These are phyloP conservation scores for Caenorhabditis brenneri DNA, from an alignment of 1,140 invertebrate species.

Conservation along the genomic window DNA sequence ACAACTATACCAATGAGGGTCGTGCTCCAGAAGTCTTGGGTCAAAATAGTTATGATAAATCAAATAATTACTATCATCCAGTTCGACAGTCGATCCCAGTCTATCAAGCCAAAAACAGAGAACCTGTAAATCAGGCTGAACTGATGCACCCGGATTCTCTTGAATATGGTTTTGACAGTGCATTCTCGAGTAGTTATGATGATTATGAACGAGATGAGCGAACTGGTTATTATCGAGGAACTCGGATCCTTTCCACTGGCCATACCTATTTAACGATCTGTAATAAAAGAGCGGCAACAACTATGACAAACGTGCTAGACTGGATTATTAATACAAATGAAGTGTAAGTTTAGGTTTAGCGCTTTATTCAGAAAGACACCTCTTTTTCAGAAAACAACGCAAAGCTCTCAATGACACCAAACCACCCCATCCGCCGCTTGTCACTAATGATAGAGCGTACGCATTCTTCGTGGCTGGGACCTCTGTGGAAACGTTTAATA, in stretches of 20 bases:
- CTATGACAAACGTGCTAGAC: background rate
- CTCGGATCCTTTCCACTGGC: background rate
- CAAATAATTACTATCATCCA: too few species aligned
- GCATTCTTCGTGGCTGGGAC: conserved; percentile 22
- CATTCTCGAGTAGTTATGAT: background rate
- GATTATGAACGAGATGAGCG: background rate
- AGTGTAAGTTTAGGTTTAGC: background rate
- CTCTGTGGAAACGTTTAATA: background rate
- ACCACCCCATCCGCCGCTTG: conserved; percentile 17
- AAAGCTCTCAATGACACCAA: background rate
- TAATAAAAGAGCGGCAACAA: background rate
- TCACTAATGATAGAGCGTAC: conserved; percentile 21
- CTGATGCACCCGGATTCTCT: too few species aligned
- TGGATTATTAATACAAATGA: background rate
- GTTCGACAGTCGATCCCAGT: background rate
- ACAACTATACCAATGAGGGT: too few species aligned
- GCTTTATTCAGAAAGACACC: background rate
- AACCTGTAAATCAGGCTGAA: too few species aligned
- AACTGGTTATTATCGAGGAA: background rate
- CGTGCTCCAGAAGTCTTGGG: too few species aligned
- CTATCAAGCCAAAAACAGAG: too few species aligned
- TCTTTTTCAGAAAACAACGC: conserved; percentile 16
- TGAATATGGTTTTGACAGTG: background rate
- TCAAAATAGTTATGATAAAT: too few species aligned
- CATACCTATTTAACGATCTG: conserved; percentile 15